Percentiles rank a stretch among this genome's conserved stretches.
Conservation (phyloP, 2,113 vertebrate genomes). For the Centropus unirufus region DNA sequence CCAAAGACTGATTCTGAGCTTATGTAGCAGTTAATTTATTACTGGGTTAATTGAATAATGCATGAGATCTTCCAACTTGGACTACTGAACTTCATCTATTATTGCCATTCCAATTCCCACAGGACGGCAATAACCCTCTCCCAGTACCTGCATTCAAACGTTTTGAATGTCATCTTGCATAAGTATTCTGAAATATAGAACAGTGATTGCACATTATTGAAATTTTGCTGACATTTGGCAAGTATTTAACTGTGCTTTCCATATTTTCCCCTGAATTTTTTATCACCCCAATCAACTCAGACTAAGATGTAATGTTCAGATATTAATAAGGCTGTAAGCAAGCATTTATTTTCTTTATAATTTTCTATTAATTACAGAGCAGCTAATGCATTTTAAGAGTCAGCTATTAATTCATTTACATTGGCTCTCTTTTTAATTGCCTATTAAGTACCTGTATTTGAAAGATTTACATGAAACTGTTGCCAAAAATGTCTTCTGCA, state of each 20-base stretch:
- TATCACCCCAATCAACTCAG: constrained; percentile 20
- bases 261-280: neutral
- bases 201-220: neutral
- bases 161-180: neutral
- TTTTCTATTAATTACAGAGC: constrained; percentile 62
- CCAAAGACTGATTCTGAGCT: neutral
- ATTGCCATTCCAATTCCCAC: neutral
- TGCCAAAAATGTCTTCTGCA: constrained; percentile 39
- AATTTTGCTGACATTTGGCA: neutral
- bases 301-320: constrained; percentile 1
- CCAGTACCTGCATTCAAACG: neutral
- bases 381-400: constrained; percentile 55
- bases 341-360: constrained; percentile 53
- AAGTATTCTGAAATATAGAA: neutral
- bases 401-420: constrained; percentile 64
- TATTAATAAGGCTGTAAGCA: constrained; percentile 52
- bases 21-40: neutral
- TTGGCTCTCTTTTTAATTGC: constrained; percentile 61
- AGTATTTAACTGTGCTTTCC: neutral
- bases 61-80: neutral
- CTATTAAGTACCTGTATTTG: constrained; percentile 55
- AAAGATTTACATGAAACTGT: constrained; percentile 23
- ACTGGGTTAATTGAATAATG: neutral
- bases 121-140: neutral
- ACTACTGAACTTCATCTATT: neutral